A percentile compares a stretch with the other conserved stretches of the same genome.
phyloP scores from a whole-genome alignment of 2,888 invertebrate genomes.

The Hirtodrosophila duncani region DNA sequence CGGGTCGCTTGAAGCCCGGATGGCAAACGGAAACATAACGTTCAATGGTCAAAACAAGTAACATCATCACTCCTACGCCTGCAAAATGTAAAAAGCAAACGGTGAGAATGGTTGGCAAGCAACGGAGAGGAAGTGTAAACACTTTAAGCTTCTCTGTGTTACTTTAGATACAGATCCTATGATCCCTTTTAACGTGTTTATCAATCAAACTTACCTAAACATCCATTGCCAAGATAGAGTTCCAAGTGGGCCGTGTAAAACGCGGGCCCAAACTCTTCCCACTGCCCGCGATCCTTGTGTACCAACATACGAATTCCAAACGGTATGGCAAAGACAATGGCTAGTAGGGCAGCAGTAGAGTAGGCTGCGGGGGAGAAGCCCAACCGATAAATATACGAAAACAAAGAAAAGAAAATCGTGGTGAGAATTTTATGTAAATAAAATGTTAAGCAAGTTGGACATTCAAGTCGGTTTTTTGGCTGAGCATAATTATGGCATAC shows the following conservation, averaged over 20 bases:
- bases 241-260: conserved; percentile 85
- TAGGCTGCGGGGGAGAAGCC: conserved; percentile 82
- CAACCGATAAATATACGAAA: neutral
- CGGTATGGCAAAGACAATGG: conserved; percentile 84
- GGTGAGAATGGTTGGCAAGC: neutral
- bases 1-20: conserved; percentile 83
- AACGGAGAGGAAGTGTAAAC: neutral
- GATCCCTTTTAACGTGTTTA: neutral
- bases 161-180: neutral
- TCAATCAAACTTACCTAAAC: conserved; percentile 80
- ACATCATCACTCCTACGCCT: conserved; percentile 88
- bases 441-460: conserved; percentile 27
- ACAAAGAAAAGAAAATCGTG: neutral
- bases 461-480: conserved; percentile 46
- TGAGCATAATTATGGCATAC: conserved; percentile 57
- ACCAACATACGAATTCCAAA: conserved; percentile 84
- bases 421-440: conserved; percentile 21
- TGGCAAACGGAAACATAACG: conserved; percentile 87
- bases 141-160: neutral
- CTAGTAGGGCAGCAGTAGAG: conserved; percentile 87
- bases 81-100: neutral
- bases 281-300: conserved; percentile 83
- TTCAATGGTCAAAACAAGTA: conserved; percentile 85
- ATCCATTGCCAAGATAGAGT: conserved; percentile 85
- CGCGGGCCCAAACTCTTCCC: conserved; percentile 83